A percentile compares a stretch with the other conserved stretches of the same genome.
phyloP scores from a whole-genome alignment of 2,888 invertebrate species.

The Spatulosminthurus flaviceps region DNA sequence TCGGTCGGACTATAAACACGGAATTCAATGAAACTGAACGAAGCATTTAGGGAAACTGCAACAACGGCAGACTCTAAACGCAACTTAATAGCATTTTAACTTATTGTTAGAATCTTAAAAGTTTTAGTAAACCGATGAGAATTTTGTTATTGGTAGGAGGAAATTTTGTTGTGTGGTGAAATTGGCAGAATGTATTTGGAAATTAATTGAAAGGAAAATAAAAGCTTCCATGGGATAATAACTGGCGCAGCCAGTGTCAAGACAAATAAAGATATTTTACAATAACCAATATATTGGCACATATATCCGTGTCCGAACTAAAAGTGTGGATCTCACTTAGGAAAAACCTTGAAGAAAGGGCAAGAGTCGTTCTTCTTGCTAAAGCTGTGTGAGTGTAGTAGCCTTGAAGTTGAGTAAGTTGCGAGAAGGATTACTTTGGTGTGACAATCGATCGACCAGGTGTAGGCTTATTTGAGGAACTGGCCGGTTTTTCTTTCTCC shows the following conservation, averaged over 20 bases:
- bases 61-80: too few species aligned
- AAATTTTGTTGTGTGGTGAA: too few species aligned
- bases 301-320: neutral
- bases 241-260: neutral
- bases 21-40: too few species aligned
- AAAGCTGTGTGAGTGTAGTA: neutral
- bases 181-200: neutral
- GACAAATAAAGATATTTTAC: neutral
- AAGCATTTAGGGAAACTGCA: too few species aligned
- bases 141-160: too few species aligned
- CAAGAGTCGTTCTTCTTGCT: too few species aligned
- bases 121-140: too few species aligned
- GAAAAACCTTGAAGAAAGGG: too few species aligned
- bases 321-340: too few species aligned
- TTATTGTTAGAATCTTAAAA: too few species aligned
- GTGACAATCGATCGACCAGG: conserved; percentile 55
- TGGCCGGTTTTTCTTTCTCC: neutral
- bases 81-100: too few species aligned
- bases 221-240: neutral
- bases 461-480: conserved; percentile 37
- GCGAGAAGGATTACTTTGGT: conserved; percentile 37
- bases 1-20: too few species aligned
- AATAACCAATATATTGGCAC: neutral
- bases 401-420: neutral
- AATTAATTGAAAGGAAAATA: neutral